Conservation (phyloP, 2,113 vertebrate species). For the Melanotaenia duboulayi region DNA sequence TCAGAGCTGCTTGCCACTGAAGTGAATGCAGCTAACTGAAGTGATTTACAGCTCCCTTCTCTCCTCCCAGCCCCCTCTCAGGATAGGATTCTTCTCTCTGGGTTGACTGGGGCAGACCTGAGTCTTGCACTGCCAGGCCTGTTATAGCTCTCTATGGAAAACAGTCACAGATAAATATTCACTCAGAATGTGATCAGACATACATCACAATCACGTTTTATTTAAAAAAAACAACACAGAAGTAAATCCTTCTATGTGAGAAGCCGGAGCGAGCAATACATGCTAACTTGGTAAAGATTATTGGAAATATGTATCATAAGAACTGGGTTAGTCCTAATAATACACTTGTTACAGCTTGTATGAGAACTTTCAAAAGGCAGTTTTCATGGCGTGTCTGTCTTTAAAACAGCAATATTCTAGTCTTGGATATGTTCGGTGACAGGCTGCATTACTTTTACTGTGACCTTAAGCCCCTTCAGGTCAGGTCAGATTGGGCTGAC, state of each 20-base stretch:
- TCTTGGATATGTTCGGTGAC: background rate
- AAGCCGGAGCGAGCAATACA: background rate
- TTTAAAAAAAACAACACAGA: background rate
- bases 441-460: slow-evolving; percentile 46
- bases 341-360: too few relatives aligned
- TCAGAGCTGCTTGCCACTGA: slow-evolving; percentile 51
- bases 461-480: slow-evolving; percentile 52
- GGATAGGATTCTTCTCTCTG: slow-evolving; percentile 46
- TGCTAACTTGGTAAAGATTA: too few relatives aligned
- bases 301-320: background rate
- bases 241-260: background rate
- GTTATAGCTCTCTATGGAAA: background rate
- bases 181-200: background rate
- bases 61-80: slow-evolving; percentile 34
- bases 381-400: background rate
- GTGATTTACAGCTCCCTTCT: slow-evolving; percentile 57
- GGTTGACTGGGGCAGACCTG: slow-evolving; percentile 44
- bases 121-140: slow-evolving; percentile 7
- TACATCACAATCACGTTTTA: background rate
- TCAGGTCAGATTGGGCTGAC: slow-evolving; percentile 37
- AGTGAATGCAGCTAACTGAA: slow-evolving; percentile 41
- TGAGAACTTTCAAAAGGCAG: too few relatives aligned
- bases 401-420: background rate
- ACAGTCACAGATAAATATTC: background rate
- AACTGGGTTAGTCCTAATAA: background rate